Base-by-base conservation (phyloP, 2,797 vertebrate genomes). In the Lepus townsendii region DNA sequence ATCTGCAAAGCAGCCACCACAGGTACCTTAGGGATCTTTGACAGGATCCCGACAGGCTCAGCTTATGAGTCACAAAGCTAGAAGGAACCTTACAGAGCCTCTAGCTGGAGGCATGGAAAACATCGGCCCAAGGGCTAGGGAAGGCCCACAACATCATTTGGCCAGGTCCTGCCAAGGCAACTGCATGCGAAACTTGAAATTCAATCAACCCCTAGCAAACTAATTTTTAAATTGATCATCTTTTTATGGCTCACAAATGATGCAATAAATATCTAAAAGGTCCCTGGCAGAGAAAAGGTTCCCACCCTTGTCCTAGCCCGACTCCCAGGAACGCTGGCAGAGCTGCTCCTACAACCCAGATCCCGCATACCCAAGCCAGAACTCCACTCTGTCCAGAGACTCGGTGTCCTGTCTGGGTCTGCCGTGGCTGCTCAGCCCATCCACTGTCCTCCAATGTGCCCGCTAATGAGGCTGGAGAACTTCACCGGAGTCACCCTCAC, bases 401-500 rank as follows among this genome's bases (percentile, higher is more conserved):
- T 20, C 54, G 54, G 47, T 24, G 86, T 71, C 30, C 26, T 79
- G 32, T 26, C 42, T 60, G 19, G 24, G 73, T 80, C 73, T 73
- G 52, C 80, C 62, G 42, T 89, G 26, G 54, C n/a, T 71, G 62
- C 30, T 75, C 54, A 20, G n/a, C 27, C 66, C 17, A 89, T 20
- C 60, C 24, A 63, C 14, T 82, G 72, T 63, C 88, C 57, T 91
- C 16, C 50, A 78, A 11, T 78, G 82, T 90, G 12, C 60, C 85
- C 30, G 19, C 82, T 62, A 80, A 69, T n/a, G 75, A 69, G 27
- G 38, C 4, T 32, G 47, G 22, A 65, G 66, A 83, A 90, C 83
- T 94, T 47, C 79, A 42, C 42, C 73, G 4, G 75, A 88, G 78
- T 86, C 27, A 91, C 35, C 93, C n/a, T 95, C 32, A 86, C 11